Evolutionary conservation across 2,888 invertebrate genomes (phyloP), one percentile per base, ranked within the genome.

Genomic region (Gastracanthus pulcherrimus): DNA sequence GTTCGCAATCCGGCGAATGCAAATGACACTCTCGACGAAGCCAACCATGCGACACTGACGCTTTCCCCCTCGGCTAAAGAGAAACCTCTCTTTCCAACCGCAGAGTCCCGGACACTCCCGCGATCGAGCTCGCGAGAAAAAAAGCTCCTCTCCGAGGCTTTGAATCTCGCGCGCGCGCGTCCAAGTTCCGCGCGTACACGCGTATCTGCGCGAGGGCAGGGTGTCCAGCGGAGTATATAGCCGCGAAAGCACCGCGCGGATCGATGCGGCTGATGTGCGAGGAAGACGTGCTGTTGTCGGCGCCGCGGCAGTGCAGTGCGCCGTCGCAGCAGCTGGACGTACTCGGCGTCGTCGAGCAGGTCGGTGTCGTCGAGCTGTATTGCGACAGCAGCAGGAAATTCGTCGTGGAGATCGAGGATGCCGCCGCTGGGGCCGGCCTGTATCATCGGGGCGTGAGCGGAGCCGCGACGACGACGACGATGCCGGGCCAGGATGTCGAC

Each of bases 401-500:
- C 3, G 13, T 16, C n/a, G 48, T 64, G 36, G 58, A 26, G 6
- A 9, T 38, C 0, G 31, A 29, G 4, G 62, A 48, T 23, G 31
- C 34, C 34, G 36, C 9, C n/a, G 26, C 29, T 6, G 16, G 23
- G n/a, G 26, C 5, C 19, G 23, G 66, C 26, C n/a, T n/a, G n/a
- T n/a, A 66, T 45, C 11, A 16, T 36, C 60, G 16, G n/a, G 19
- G 66, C 84, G 51, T 84, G 87, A 77, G 83, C 89, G 89, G 89
- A 23, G 88, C 83, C 88, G 82, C 81, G 72, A 69, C 31, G n/a
- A 76, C 16, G 34, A 19, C 3, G 36, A 86, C 83, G 60, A 91
- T 90, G 91, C 90, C 90, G 66, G 87, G 88, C n/a, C 87, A 87
- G 76, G 89, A 89, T 76, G 70, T 26, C 19, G 88, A 90, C 72